These are phyloP conservation scores for Spicauda simplicius DNA, from an alignment of 2,888 invertebrate species.

Conservation along the genomic window DNA sequence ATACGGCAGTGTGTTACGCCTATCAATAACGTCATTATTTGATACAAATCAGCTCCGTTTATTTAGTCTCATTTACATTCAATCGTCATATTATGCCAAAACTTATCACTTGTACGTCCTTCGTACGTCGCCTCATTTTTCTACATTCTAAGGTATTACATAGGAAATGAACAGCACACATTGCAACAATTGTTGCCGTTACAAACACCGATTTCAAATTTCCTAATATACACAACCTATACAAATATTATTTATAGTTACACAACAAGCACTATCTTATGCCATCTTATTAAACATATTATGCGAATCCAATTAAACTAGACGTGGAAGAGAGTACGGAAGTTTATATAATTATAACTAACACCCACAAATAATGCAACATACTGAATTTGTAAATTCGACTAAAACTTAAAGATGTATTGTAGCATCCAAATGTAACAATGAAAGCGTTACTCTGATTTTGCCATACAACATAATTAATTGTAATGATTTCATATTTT, in stretches of 20 bases:
- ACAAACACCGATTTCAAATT: constrained; percentile 9
- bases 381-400: not conserved
- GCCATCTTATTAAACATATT: not conserved
- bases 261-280: constrained; percentile 10
- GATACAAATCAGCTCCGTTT: no score
- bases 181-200: not conserved
- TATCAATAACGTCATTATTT: no score
- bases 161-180: not conserved
- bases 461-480: not conserved
- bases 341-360: constrained; percentile 5
- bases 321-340: constrained; percentile 28
- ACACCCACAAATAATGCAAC: constrained; percentile 1
- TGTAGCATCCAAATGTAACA: not conserved
- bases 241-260: constrained; percentile 3
- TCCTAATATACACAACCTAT: constrained; percentile 13
- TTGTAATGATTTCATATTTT: not conserved
- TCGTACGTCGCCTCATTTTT: not conserved
- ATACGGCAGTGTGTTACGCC: not conserved
- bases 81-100: not conserved
- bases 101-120: no score
- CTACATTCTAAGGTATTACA: constrained; percentile 7
- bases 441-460: not conserved
- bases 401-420: not conserved
- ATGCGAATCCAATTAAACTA: constrained; percentile 12
- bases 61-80: no score